Conservation (phyloP, 2,888 invertebrate genomes). For the Dolichopus griseipennis region DNA sequence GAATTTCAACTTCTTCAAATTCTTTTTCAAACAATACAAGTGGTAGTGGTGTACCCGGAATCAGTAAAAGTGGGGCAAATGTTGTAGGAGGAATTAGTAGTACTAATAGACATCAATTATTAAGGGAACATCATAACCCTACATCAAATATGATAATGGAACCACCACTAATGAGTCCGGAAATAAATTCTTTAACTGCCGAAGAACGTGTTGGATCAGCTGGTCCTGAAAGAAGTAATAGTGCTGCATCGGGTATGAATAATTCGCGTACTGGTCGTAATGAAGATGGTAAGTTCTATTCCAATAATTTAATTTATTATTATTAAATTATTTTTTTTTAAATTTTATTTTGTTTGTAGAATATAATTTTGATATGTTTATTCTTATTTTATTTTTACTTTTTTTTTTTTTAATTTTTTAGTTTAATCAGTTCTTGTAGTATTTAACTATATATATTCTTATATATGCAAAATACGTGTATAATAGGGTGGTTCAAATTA, state of each 20-base stretch:
- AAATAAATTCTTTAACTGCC: slow-evolving; percentile 56
- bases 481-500: neutral
- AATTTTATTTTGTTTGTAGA: too few relatives aligned
- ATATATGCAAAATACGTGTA: neutral
- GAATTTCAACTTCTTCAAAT: slow-evolving; percentile 24
- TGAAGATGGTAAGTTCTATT: slow-evolving; percentile 23
- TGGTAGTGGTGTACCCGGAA: neutral
- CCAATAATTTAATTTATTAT: too few relatives aligned
- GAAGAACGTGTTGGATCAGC: slow-evolving; percentile 41
- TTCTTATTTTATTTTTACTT: too few relatives aligned
- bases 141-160: slow-evolving; percentile 30
- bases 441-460: neutral
- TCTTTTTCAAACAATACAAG: neutral
- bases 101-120: neutral
- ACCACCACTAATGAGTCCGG: slow-evolving; percentile 52
- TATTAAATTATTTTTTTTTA: too few relatives aligned
- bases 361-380: neutral
- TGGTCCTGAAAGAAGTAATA: slow-evolving; percentile 6
- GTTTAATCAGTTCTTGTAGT: neutral
- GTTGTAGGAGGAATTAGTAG: neutral
- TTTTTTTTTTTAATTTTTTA: neutral
- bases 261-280: slow-evolving; percentile 19
- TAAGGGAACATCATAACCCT: slow-evolving; percentile 20
- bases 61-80: too few relatives aligned
- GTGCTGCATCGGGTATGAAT: slow-evolving; percentile 7